Base-by-base conservation (phyloP, 1,140 invertebrate species). In the Muscidifurax raptorellus region DNA sequence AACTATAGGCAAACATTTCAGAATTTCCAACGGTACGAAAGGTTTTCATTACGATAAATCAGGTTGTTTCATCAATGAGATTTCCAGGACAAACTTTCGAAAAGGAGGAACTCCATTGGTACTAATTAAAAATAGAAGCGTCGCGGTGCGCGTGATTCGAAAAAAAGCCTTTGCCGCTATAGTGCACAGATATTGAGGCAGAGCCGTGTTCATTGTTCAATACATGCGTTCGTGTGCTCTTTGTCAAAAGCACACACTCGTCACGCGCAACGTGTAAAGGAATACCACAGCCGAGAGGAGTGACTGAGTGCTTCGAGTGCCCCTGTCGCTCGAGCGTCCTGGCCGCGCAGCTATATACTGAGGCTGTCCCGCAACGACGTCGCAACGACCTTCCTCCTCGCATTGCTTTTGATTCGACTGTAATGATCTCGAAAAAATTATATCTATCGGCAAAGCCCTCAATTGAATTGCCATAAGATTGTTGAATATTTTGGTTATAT, bases 301-400 rank as follows among this genome's bases (percentile, higher is more conserved):
- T 74, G 72, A 74, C 72, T 74, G 72, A 74, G 72, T 74, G 72
- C 72, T 4, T 74, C 72, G 72, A 74, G 72, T 74, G 72, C 22
- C 30, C 52, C 27, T 74, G 72, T n/a, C 72, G 30, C 66, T 64
- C 59, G 59, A 13, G 25, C 25, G 64, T 52, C 64, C 64, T 67
- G n/a, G 64, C 25, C 28, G 9, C 5, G 67, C 32, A 69, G 25
- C n/a, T 69, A 66, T 66, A 27, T 67, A 40, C 36, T 12, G 67
- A 27, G 27, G 66, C 66, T 30, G 67, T 71, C 67, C 27, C 66
- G 66, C 25, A 69, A 12, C 66, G 66, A 30, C 66, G 66, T 13
- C 28, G 66, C 10, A 4, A 22, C 15, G 47, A 52, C 13, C 18
- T 52, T 9, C 15, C 47, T 52, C 47, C 47, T 52, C 4, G 47